These are phyloP conservation scores for Silurus meridionalis DNA, from an alignment of 2,113 vertebrate genomes.

Conservation along the genomic window DNA sequence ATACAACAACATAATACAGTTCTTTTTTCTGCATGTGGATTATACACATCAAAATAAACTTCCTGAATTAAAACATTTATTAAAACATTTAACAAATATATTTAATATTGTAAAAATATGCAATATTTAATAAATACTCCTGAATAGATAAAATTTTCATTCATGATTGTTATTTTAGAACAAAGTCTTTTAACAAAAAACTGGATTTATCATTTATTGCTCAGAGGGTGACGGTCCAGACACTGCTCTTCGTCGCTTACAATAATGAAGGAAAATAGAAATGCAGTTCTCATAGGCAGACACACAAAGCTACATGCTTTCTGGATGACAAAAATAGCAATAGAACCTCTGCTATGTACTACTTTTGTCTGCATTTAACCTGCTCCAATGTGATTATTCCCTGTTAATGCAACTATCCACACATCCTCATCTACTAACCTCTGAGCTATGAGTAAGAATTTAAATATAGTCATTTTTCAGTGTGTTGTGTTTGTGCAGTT, in stretches of 20 bases:
- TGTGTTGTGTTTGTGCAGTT: slow-evolving; percentile 74
- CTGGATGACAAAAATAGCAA: slow-evolving; percentile 46
- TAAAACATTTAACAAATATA: too few relatives aligned
- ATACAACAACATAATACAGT: not conserved
- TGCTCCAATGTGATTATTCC: slow-evolving; percentile 44
- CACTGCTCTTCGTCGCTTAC: not conserved
- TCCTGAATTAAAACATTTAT: not conserved
- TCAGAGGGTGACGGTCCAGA: not conserved
- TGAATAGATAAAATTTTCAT: not conserved
- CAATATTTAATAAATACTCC: not conserved
- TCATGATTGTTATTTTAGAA: not conserved
- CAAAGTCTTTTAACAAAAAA: not conserved
- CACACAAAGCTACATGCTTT: slow-evolving; percentile 32
- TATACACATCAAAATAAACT: not conserved
- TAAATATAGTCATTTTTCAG: slow-evolving; percentile 70
- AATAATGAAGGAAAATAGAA: slow-evolving; percentile 17
- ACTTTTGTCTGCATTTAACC: slow-evolving; percentile 57
- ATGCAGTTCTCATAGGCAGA: slow-evolving; percentile 25
- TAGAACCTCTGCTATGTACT: slow-evolving; percentile 49
- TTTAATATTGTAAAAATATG: too few relatives aligned
- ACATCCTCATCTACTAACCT: slow-evolving; percentile 57
- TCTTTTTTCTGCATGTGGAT: not conserved
- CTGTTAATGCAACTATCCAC: slow-evolving; percentile 50
- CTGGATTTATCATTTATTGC: slow-evolving; percentile 3
- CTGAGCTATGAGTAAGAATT: slow-evolving; percentile 64